Evolutionary conservation across 2,888 invertebrate genomes (phyloP).

Genomic region (Timandra comae): DNA sequence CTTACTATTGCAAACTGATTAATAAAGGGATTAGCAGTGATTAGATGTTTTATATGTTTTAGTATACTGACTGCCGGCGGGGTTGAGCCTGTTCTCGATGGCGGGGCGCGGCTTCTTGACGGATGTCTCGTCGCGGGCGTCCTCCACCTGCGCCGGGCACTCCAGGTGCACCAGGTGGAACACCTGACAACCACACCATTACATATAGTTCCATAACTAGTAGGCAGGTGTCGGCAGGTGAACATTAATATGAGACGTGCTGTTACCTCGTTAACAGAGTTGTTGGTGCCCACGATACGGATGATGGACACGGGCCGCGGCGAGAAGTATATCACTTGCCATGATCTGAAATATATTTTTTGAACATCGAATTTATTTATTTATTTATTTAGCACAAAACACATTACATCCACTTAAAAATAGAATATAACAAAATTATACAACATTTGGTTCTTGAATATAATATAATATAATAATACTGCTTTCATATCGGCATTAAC

Average conservation of each 20-base stretch:
- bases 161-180: slow-evolving; percentile 99
- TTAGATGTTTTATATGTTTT: too few relatives aligned
- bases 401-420: too few relatives aligned
- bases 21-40: too few relatives aligned
- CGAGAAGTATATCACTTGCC: slow-evolving; percentile 94
- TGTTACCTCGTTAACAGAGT: slow-evolving; percentile 96
- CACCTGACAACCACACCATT: slow-evolving; percentile 77
- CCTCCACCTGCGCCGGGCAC: slow-evolving; percentile 86
- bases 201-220: too few relatives aligned
- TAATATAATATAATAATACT: too few relatives aligned
- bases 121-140: slow-evolving; percentile 48
- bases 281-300: slow-evolving; percentile 95
- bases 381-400: too few relatives aligned
- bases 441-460: too few relatives aligned
- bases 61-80: slow-evolving; percentile 18
- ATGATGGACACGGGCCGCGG: slow-evolving; percentile 94
- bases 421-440: too few relatives aligned
- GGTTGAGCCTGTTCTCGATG: slow-evolving; percentile 32
- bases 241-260: not conserved
- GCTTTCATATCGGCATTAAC: too few relatives aligned
- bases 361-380: too few relatives aligned
- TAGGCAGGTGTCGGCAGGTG: too few relatives aligned
- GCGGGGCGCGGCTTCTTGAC: slow-evolving; percentile 47
- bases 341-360: slow-evolving; percentile 81
- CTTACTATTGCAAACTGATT: too few relatives aligned